These are phyloP conservation scores for Lutraria lutraria DNA, from an alignment of 2,888 invertebrate species.

Conservation along the genomic window DNA sequence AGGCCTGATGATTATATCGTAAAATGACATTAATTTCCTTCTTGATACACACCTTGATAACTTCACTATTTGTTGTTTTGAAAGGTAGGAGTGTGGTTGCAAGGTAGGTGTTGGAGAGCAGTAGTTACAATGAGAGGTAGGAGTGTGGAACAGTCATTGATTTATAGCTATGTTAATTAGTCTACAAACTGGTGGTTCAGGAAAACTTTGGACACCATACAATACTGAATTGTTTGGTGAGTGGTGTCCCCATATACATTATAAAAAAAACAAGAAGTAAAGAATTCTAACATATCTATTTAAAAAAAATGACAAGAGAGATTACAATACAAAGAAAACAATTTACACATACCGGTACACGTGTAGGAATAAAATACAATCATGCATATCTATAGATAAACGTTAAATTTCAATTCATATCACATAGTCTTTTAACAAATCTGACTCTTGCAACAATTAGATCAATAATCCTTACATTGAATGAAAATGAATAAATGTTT, in stretches of 20 bases:
- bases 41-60: background rate
- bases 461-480: background rate
- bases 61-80: background rate
- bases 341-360: background rate
- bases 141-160: too few species aligned
- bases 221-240: too few species aligned
- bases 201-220: too few species aligned
- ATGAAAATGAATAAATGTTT: too few species aligned
- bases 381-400: too few species aligned
- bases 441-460: background rate
- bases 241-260: background rate
- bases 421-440: background rate
- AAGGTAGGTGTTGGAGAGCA: too few species aligned
- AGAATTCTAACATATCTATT: constrained; percentile 38
- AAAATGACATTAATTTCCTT: background rate
- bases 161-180: too few species aligned
- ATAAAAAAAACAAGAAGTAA: constrained; percentile 14
- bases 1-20: background rate
- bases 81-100: too few species aligned
- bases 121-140: too few species aligned
- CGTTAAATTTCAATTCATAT: background rate
- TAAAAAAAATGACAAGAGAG: constrained; percentile 30
- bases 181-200: too few species aligned
- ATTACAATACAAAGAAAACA: constrained; percentile 22
- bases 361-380: too few species aligned